Conservation (phyloP, 2,797 vertebrate genomes). For the Hydrocynus forskahlii region DNA sequence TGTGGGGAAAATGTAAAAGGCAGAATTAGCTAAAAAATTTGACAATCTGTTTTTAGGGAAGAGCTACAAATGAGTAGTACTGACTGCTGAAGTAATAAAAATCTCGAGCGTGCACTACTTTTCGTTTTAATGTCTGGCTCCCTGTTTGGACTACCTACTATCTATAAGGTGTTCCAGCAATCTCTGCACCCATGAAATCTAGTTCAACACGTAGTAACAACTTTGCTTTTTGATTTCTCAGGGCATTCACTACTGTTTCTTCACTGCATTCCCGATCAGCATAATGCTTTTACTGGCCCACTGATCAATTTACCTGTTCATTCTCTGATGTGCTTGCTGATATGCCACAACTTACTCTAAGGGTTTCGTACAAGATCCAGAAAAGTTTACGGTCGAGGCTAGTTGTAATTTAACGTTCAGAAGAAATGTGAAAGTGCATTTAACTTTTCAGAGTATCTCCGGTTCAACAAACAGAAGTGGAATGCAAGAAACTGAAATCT, state of each 20-base stretch:
- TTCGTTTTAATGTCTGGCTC: not conserved
- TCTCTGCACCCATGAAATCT: not conserved
- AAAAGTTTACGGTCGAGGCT: not conserved
- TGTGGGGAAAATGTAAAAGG: too few species aligned
- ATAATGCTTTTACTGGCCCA: not conserved
- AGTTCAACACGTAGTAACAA: not conserved
- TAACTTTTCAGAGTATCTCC: too few species aligned
- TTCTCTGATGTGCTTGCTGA: not conserved
- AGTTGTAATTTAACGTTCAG: too few species aligned
- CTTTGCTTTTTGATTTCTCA: not conserved
- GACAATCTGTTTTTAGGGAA: too few species aligned
- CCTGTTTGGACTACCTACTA: not conserved
- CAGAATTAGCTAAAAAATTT: too few species aligned
- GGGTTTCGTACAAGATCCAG: not conserved
- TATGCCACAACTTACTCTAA: not conserved
- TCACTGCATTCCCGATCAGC: not conserved
- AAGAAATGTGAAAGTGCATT: too few species aligned
- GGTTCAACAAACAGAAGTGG: not conserved
- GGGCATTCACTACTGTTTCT: not conserved
- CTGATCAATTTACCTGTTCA: not conserved
- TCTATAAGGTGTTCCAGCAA: not conserved
- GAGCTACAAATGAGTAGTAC: too few species aligned
- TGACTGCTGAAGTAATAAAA: too few species aligned
- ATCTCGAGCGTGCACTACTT: not conserved
- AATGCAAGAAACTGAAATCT: not conserved